Evolutionary conservation across 2,888 invertebrate species (phyloP).

Genomic region (Parnassius orleans): DNA sequence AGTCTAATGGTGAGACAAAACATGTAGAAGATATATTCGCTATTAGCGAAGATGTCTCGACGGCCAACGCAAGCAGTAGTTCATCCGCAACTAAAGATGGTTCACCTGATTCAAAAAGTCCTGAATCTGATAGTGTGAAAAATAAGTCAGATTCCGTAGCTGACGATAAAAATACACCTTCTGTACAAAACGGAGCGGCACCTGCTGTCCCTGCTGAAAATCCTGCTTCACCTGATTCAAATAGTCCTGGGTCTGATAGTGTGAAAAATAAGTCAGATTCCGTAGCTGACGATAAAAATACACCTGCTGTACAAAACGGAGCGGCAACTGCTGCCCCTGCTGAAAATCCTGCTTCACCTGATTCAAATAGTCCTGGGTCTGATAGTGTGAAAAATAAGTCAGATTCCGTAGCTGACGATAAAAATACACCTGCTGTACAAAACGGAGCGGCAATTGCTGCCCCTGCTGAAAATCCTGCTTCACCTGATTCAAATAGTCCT

Average conservation of each 20-base stretch:
- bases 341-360: background rate
- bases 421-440: background rate
- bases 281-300: background rate
- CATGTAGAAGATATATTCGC: constrained; percentile 33
- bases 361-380: background rate
- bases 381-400: background rate
- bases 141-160: background rate
- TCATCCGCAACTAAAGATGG: constrained; percentile 26
- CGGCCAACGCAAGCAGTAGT: constrained; percentile 27
- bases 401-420: background rate
- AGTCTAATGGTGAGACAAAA: constrained; percentile 18
- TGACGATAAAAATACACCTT: background rate
- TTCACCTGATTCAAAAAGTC: background rate
- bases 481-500: background rate
- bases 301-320: background rate
- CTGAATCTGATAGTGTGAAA: no score
- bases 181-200: background rate
- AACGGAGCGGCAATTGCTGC: background rate
- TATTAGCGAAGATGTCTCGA: constrained; percentile 28
- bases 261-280: background rate
- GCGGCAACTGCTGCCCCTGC: background rate
- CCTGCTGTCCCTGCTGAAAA: background rate
- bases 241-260: background rate
- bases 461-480: no score
- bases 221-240: background rate